phyloP scores from a whole-genome alignment of 2,888 invertebrate species.

The Tetramorium bicarinatum region DNA sequence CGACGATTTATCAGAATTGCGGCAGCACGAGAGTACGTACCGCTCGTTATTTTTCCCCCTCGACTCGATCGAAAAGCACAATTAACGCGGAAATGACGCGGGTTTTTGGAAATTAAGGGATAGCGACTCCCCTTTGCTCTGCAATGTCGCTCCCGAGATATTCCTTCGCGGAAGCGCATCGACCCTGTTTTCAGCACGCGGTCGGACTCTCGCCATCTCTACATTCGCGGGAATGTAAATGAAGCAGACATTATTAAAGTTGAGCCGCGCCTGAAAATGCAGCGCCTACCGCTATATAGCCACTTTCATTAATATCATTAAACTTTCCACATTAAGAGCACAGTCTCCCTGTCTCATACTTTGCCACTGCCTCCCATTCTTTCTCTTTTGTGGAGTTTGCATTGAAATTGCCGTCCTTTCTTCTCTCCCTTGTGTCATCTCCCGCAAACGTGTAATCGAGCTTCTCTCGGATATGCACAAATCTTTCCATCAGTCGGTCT shows the following conservation, averaged over 20 bases:
- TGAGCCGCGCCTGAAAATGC: constrained; percentile 68
- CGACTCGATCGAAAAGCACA: neutral
- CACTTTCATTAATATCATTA: constrained; percentile 78
- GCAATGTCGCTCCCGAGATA: constrained; percentile 19
- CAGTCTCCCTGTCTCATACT: constrained; percentile 36
- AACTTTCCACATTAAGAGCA: constrained; percentile 73
- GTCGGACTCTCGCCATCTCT: constrained; percentile 28
- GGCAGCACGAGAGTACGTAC: neutral
- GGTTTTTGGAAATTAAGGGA: constrained; percentile 60
- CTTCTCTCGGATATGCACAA: constrained; percentile 43
- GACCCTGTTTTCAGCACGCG: constrained; percentile 60
- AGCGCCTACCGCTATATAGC: constrained; percentile 57
- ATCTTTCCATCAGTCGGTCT: constrained; percentile 24
- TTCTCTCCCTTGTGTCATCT: constrained; percentile 2
- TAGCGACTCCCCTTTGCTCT: constrained; percentile 11
- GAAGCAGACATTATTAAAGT: constrained; percentile 76
- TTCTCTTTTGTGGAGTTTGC: constrained; percentile 64
- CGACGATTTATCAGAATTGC: constrained; percentile 28
- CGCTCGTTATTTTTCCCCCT: neutral
- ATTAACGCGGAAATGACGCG: constrained; percentile 33
- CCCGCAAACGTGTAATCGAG: constrained; percentile 23
- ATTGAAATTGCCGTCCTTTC: constrained; percentile 61
- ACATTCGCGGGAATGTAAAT: constrained; percentile 75
- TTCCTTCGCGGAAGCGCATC: constrained; percentile 21
- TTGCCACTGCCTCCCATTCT: constrained; percentile 45